Conservation (phyloP, 2,113 vertebrate species). For the Hyla sarda region DNA sequence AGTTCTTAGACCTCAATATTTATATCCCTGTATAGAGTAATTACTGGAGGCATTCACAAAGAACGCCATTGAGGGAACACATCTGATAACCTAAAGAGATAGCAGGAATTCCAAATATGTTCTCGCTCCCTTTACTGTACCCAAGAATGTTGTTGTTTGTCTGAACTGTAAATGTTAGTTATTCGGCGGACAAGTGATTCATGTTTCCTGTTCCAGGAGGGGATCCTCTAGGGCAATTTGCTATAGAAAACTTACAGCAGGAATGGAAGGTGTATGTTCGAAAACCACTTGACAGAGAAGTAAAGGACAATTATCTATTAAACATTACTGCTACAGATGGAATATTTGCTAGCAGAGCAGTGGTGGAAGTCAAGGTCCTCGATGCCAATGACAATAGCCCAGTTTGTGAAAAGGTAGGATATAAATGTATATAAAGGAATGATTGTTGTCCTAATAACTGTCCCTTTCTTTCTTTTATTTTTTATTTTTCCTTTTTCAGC, state of each 20-base stretch:
- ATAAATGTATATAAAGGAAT: too few species aligned
- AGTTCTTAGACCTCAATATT: conserved; percentile 22
- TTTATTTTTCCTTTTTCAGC: too few species aligned
- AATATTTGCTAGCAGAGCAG: conserved; percentile 87
- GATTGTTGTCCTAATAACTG: too few species aligned
- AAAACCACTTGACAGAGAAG: conserved; percentile 91
- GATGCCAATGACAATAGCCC: conserved; percentile 98
- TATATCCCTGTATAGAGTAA: conserved; percentile 20
- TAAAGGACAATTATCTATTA: conserved; percentile 92
- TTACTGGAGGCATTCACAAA: not conserved
- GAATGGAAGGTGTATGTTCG: conserved; percentile 97
- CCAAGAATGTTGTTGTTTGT: conserved; percentile 18
- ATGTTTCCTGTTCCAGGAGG: conserved; percentile 79
- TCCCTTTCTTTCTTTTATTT: too few species aligned
- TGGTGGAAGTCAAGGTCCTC: conserved; percentile 96
- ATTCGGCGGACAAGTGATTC: not conserved
- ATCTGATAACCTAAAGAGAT: not conserved
- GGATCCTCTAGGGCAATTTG: conserved; percentile 93
- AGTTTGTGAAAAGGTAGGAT: conserved; percentile 94
- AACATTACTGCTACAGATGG: conserved; percentile 96
- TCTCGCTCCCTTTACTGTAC: not conserved
- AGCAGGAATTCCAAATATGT: not conserved
- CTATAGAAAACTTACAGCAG: conserved; percentile 87
- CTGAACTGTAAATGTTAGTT: not conserved
- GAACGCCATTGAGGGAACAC: not conserved